phyloP scores from a whole-genome alignment of 2,888 invertebrate species.

The Phengaris alcon region DNA sequence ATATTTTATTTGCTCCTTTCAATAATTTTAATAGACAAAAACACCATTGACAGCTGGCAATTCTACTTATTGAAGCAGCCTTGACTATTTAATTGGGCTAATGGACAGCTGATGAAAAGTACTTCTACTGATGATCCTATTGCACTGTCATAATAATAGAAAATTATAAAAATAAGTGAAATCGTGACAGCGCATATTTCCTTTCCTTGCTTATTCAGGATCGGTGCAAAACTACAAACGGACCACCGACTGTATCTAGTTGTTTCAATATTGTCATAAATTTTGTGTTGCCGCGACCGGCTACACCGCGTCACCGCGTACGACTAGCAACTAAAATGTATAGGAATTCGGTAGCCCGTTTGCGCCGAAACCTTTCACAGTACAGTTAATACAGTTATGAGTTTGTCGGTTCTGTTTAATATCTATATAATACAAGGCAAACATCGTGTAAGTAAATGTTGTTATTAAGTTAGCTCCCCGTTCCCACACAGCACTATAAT shows the following conservation, averaged over 20 bases:
- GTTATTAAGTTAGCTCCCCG: neutral
- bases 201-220: too few relatives aligned
- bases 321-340: too few relatives aligned
- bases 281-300: too few relatives aligned
- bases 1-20: too few relatives aligned
- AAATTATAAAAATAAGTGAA: neutral
- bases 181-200: neutral
- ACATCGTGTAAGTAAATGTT: conserved; percentile 13
- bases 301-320: too few relatives aligned
- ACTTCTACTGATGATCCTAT: neutral
- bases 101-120: neutral
- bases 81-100: neutral
- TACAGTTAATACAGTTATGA: neutral
- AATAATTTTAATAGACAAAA: too few relatives aligned
- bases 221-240: too few relatives aligned
- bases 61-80: too few relatives aligned
- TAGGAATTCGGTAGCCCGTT: neutral
- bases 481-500: conserved; percentile 16
- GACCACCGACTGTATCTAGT: too few relatives aligned
- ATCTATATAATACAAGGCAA: conserved; percentile 16
- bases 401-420: neutral
- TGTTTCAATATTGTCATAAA: too few relatives aligned
- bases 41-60: too few relatives aligned
- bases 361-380: neutral
- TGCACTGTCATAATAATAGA: neutral